Evolutionary conservation across 1,140 invertebrate genomes (phyloP).

Genomic region (Aphis craccivora): DNA sequence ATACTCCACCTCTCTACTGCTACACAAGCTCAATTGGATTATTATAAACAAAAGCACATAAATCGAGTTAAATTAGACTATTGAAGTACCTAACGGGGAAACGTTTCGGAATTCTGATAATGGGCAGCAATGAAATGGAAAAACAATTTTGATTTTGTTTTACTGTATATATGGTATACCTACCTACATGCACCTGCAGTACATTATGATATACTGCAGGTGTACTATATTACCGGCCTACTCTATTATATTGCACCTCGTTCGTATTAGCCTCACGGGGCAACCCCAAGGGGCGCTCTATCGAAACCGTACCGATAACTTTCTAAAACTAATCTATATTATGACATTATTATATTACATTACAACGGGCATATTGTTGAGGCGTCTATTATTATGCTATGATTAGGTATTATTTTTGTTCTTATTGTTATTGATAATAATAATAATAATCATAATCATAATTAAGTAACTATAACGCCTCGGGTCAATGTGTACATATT

Average conservation of each 20-base stretch:
- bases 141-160: conserved; percentile 17
- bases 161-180: no score
- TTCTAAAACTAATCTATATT: conserved; percentile 58
- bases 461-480: conserved; percentile 44
- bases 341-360: conserved; percentile 47
- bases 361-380: conserved; percentile 42
- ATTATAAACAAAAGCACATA: background rate
- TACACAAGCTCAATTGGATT: background rate
- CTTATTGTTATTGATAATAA: conserved; percentile 48
- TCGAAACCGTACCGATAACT: conserved; percentile 45
- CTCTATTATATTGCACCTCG: conserved; percentile 22
- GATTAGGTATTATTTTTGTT: conserved; percentile 55
- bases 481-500: background rate
- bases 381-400: conserved; percentile 45
- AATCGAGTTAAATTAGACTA: background rate
- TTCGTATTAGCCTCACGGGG: conserved; percentile 39
- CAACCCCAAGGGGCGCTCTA: conserved; percentile 48
- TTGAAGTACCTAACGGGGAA: background rate
- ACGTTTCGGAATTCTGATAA: conserved; percentile 1
- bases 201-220: background rate
- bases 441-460: background rate
- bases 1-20: no score
- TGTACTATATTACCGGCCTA: background rate
- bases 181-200: background rate
- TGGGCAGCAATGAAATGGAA: background rate